Evolutionary conservation across 2,797 vertebrate species (phyloP).

Genomic region (Rhinichthys osculus): DNA sequence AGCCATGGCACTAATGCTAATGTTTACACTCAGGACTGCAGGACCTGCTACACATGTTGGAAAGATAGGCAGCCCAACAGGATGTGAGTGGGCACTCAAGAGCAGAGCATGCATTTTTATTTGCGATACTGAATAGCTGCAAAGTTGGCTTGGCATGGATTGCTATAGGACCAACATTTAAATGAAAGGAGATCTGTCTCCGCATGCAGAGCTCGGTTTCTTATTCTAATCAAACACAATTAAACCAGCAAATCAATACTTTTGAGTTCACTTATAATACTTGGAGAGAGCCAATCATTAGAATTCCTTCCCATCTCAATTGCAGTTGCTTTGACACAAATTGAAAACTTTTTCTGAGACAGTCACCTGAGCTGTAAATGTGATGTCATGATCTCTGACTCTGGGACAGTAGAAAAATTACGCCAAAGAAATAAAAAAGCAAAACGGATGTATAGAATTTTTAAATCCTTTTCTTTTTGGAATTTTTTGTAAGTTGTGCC

Average conservation of each 20-base stretch:
- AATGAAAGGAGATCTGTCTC: not conserved
- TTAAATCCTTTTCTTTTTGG: no score
- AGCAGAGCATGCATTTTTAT: slow-evolving; percentile 11
- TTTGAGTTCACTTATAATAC: not conserved
- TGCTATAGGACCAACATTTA: not conserved
- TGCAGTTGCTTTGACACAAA: not conserved
- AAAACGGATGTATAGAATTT: no score
- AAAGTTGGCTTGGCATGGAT: slow-evolving; percentile 8
- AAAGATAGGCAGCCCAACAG: not conserved
- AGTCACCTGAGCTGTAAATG: not conserved
- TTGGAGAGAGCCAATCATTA: not conserved
- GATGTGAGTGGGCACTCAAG: slow-evolving; percentile 15
- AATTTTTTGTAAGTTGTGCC: no score
- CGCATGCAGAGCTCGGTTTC: not conserved
- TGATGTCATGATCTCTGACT: no score
- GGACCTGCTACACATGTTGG: not conserved
- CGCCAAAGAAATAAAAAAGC: no score
- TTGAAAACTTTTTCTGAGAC: not conserved
- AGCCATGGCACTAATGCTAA: slow-evolving; percentile 18
- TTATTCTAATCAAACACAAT: slow-evolving; percentile 3
- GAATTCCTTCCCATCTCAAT: not conserved
- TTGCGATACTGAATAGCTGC: not conserved
- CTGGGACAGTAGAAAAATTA: not conserved
- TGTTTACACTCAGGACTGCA: slow-evolving; percentile 1
- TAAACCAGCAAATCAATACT: slow-evolving; percentile 2